Percentiles rank a stretch among this genome's conserved stretches.
phyloP scores from a whole-genome alignment of 1,140 invertebrate species.

The Sminthurinus signatus region DNA sequence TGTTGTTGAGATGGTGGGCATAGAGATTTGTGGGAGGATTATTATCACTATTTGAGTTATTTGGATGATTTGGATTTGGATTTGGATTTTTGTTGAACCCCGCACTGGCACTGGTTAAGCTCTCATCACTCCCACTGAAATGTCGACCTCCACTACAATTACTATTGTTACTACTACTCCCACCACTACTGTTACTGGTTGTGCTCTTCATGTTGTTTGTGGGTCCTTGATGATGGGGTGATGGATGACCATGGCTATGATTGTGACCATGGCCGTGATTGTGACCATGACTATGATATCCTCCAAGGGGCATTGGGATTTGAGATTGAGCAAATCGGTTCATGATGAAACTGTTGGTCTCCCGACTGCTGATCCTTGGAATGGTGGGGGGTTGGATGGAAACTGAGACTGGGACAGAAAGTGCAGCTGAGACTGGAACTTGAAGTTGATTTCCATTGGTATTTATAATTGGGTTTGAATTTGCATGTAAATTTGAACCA shows the following conservation, averaged over 20 bases:
- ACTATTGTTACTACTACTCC: neutral
- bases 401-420: neutral
- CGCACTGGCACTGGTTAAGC: neutral
- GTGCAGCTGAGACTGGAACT: too few species aligned
- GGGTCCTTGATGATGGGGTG: too few species aligned
- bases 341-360: conserved; percentile 26
- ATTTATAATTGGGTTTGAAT: neutral
- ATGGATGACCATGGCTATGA: too few species aligned
- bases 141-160: neutral
- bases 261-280: too few species aligned
- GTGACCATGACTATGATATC: too few species aligned
- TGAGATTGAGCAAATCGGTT: conserved; percentile 30
- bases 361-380: neutral
- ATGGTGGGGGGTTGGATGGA: neutral
- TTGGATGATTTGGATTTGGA: too few species aligned
- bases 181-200: neutral
- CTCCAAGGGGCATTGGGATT: neutral
- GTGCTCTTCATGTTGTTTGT: neutral
- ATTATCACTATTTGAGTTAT: neutral
- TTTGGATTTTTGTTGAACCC: too few species aligned
- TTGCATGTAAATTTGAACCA: neutral
- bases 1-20: too few species aligned
- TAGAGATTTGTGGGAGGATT: too few species aligned
- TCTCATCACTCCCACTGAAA: too few species aligned
- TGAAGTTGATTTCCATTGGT: too few species aligned